Conservation (phyloP, 1,140 invertebrate genomes). For the Platorchestia sp. region DNA sequence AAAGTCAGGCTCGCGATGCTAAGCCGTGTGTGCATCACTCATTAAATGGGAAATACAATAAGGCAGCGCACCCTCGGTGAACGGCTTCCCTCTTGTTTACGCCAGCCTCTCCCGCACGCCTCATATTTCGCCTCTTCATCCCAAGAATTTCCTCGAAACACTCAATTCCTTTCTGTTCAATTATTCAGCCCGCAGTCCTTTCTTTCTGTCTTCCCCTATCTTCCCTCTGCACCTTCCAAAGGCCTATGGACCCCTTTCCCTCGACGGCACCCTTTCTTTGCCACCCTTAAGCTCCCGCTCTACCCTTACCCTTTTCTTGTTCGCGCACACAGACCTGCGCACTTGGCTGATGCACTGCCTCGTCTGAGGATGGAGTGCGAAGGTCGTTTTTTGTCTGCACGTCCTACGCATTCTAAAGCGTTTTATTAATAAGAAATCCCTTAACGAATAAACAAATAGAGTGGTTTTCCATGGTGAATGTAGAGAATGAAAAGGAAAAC, state of each 20-base stretch:
- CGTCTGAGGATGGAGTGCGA: not conserved
- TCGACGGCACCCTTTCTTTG: constrained; percentile 28
- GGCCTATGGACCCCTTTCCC: constrained; percentile 48
- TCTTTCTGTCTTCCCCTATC: constrained; percentile 26
- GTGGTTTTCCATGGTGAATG: not conserved
- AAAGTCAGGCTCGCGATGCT: not conserved
- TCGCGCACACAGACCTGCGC: not conserved
- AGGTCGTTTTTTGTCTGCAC: not conserved
- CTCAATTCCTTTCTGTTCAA: constrained; percentile 53
- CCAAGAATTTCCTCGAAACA: constrained; percentile 49
- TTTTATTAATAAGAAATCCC: not conserved
- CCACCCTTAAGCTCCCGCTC: constrained; percentile 12
- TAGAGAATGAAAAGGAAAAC: not conserved
- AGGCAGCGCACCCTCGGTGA: constrained; percentile 5
- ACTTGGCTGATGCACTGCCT: not conserved
- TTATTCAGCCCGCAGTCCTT: constrained; percentile 40
- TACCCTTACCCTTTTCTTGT: not conserved
- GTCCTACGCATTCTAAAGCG: not conserved
- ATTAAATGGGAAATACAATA: constrained; percentile 43
- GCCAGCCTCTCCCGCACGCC: constrained; percentile 26
- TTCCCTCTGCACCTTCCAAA: not conserved
- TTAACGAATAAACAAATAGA: not conserved
- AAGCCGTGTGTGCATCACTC: constrained; percentile 40
- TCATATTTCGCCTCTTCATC: constrained; percentile 53
- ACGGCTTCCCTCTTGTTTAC: constrained; percentile 50